Conservation (phyloP, 2,797 vertebrate species). For the Neostethus bicornis region DNA sequence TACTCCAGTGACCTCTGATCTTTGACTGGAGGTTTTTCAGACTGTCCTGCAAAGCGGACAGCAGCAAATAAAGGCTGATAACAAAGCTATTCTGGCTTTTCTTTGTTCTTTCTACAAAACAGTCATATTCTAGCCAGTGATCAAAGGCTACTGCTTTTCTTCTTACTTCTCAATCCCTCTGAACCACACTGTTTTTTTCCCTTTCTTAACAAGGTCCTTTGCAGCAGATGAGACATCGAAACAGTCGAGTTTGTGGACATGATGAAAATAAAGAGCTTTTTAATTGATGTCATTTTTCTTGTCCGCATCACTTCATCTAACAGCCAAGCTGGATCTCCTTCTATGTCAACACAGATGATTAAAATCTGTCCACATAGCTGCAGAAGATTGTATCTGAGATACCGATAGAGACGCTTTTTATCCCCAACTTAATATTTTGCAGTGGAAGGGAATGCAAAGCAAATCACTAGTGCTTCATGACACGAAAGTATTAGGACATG, state of each 20-base stretch:
- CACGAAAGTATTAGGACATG: constrained; percentile 22
- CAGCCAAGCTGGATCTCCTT: background rate
- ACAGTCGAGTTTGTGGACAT: constrained; percentile 16
- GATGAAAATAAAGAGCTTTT: constrained; percentile 9
- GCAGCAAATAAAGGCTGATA: constrained; percentile 23
- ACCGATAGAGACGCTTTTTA: background rate
- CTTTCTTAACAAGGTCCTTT: background rate
- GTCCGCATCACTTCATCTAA: background rate
- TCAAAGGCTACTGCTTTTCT: constrained; percentile 19
- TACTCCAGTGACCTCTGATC: constrained; percentile 48
- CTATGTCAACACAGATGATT: constrained; percentile 1
- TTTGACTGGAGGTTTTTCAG: constrained; percentile 14
- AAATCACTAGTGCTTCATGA: constrained; percentile 20
- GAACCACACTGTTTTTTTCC: constrained; percentile 23
- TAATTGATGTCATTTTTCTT: constrained; percentile 10
- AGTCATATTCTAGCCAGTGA: constrained; percentile 1
- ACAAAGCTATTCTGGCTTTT: constrained; percentile 11
- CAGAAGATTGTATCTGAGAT: constrained; percentile 4
- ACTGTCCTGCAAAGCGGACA: constrained; percentile 32
- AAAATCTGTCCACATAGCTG: constrained; percentile 2
- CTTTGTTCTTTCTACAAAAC: background rate
- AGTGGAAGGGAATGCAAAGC: background rate
- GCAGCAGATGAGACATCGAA: constrained; percentile 12
- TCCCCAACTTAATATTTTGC: constrained; percentile 5
- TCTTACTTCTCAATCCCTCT: constrained; percentile 29